Conservation (phyloP, 2,888 invertebrate species). For the Dorcus hopei region DNA sequence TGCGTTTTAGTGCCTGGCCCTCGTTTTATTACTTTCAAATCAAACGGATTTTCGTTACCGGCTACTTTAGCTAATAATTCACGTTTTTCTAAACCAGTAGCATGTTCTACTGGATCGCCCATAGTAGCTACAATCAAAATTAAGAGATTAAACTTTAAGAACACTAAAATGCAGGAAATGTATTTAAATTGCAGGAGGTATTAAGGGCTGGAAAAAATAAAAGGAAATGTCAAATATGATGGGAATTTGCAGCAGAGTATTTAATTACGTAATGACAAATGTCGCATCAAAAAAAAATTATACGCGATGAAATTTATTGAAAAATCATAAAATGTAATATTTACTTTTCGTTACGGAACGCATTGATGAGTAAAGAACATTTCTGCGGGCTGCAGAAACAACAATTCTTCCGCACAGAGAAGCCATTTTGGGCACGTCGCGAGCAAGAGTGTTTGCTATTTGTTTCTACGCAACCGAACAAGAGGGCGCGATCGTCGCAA, state of each 20-base stretch:
- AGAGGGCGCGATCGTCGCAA: background rate
- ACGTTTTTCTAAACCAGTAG: constrained; percentile 88
- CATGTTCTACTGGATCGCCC: constrained; percentile 88
- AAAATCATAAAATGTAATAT: constrained; percentile 29
- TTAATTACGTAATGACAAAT: constrained; percentile 43
- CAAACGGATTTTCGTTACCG: constrained; percentile 86
- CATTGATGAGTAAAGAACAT: constrained; percentile 60
- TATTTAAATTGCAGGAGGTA: no score
- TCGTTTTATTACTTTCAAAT: constrained; percentile 79
- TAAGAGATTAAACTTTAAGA: background rate
- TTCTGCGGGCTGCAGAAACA: constrained; percentile 62
- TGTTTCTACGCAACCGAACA: background rate
- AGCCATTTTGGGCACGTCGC: constrained; percentile 59
- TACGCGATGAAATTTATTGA: background rate
- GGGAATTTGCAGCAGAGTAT: background rate
- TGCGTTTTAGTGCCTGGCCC: constrained; percentile 75
- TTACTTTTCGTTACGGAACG: constrained; percentile 66
- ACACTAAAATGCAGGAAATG: no score
- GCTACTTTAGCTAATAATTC: constrained; percentile 82
- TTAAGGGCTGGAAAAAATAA: no score
- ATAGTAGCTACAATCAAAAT: constrained; percentile 57
- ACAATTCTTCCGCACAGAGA: constrained; percentile 71
- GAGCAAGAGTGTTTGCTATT: background rate
- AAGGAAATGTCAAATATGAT: no score
- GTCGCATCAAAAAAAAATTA: constrained; percentile 15